Conservation (phyloP, 2,797 vertebrate species). For the Erpetoichthys calabaricus region DNA sequence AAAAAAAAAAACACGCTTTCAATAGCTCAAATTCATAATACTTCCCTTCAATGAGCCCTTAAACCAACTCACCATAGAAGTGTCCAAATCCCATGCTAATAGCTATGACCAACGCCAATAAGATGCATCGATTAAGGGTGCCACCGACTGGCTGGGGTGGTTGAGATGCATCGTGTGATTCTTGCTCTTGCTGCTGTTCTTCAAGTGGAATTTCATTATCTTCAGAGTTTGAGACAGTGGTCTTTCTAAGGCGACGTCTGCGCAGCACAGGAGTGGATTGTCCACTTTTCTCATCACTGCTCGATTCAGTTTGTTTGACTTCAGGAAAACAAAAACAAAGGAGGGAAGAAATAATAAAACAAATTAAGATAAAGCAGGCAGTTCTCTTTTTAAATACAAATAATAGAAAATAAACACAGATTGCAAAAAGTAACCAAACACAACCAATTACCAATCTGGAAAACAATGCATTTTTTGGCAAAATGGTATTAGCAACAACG, state of each 20-base stretch:
- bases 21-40: neutral
- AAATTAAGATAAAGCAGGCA: neutral
- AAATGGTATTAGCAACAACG: no score
- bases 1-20: neutral
- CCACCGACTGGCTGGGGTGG: constrained; percentile 26
- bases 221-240: constrained; percentile 30
- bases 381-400: neutral
- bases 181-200: constrained; percentile 6
- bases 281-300: constrained; percentile 57
- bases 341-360: neutral
- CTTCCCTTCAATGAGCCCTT: neutral
- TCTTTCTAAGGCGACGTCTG: constrained; percentile 61
- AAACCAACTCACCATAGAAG: constrained; percentile 63
- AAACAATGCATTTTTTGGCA: no score
- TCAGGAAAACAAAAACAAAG: constrained; percentile 9
- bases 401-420: no score
- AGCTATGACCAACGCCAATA: constrained; percentile 69
- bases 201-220: constrained; percentile 22
- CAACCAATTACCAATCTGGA: no score
- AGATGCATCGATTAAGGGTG: constrained; percentile 64
- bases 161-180: constrained; percentile 9
- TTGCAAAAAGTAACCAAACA: no score
- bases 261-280: constrained; percentile 37
- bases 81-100: constrained; percentile 81
- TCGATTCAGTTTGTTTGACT: constrained; percentile 39